Evolutionary conservation across 2,113 vertebrate genomes (phyloP).

Genomic region (Trichomycterus rosablanca): DNA sequence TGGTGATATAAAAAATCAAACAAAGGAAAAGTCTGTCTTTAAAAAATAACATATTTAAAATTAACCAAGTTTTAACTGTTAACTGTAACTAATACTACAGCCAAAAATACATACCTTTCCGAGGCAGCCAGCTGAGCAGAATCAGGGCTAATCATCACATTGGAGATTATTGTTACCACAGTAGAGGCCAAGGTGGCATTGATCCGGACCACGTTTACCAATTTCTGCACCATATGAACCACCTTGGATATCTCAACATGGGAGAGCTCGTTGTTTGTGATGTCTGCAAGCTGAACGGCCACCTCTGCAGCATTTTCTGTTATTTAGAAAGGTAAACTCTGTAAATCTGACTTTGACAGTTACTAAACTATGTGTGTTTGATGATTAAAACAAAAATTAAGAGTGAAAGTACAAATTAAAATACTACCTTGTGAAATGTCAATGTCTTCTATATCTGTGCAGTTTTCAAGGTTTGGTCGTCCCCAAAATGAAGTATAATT

Average conservation of each 20-base stretch:
- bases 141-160: slow-evolving; percentile 83
- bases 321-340: neutral
- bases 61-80: no score
- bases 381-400: neutral
- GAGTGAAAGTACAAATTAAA: neutral
- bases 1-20: no score
- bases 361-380: neutral
- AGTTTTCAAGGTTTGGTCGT: slow-evolving; percentile 72
- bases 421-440: slow-evolving; percentile 64
- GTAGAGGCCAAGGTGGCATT: slow-evolving; percentile 77
- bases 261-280: slow-evolving; percentile 76
- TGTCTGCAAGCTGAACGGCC: slow-evolving; percentile 77
- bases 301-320: slow-evolving; percentile 82
- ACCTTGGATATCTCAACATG: slow-evolving; percentile 81
- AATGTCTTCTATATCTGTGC: slow-evolving; percentile 63
- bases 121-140: slow-evolving; percentile 70
- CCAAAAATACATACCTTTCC: slow-evolving; percentile 73
- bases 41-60: no score
- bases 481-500: slow-evolving; percentile 76
- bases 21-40: no score
- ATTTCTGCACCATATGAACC: slow-evolving; percentile 80
- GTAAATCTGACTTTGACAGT: neutral
- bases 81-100: no score
- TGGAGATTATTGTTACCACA: slow-evolving; percentile 89
- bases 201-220: slow-evolving; percentile 83